Evolutionary conservation across 2,888 invertebrate species (phyloP).

Genomic region (Latrodectus elegans): DNA sequence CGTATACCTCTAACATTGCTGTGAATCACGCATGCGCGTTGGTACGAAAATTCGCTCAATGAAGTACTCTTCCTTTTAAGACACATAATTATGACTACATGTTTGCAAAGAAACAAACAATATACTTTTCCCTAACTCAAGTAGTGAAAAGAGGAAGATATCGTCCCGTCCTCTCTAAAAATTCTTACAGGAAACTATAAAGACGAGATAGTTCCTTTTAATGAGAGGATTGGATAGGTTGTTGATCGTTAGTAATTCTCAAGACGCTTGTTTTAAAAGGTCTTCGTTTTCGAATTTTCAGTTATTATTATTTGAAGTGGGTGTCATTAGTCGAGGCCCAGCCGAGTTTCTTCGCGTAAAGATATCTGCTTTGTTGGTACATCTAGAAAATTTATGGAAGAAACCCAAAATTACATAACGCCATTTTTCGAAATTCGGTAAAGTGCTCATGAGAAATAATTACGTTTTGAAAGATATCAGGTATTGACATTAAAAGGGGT

Average conservation of each 20-base stretch:
- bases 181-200: not conserved
- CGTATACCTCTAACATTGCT: not conserved
- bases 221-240: constrained; percentile 22
- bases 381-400: too few relatives aligned
- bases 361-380: too few relatives aligned
- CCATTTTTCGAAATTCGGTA: too few relatives aligned
- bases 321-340: constrained; percentile 16
- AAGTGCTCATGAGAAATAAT: too few relatives aligned
- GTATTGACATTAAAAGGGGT: too few relatives aligned
- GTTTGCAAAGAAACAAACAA: not conserved
- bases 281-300: constrained; percentile 21
- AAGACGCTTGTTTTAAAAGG: constrained; percentile 32
- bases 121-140: not conserved
- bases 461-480: too few relatives aligned
- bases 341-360: too few relatives aligned
- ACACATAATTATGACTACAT: not conserved
- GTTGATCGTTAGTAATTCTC: constrained; percentile 39
- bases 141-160: not conserved
- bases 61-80: not conserved
- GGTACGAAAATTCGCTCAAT: not conserved
- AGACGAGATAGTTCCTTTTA: constrained; percentile 16
- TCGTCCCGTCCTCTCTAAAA: not conserved
- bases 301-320: constrained; percentile 19
- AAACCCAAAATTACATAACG: too few relatives aligned
- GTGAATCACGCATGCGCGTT: too few relatives aligned